Percentiles rank a stretch among this genome's conserved stretches.
These are phyloP conservation scores for Larimichthys crocea DNA, from an alignment of 2,113 vertebrate genomes.

Conservation along the genomic window DNA sequence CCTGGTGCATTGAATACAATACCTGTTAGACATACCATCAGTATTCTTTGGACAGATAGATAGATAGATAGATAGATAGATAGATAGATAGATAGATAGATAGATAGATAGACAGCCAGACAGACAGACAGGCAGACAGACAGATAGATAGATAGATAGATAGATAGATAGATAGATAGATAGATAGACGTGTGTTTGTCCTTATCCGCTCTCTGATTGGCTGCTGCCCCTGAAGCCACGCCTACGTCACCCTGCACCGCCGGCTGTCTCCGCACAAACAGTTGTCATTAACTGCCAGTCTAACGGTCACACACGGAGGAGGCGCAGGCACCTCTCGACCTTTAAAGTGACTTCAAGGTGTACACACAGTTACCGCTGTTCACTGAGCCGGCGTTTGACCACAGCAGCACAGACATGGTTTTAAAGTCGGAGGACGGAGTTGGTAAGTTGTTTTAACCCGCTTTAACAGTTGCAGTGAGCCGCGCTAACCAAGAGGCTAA, in stretches of 20 bases:
- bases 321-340: background rate
- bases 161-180: background rate
- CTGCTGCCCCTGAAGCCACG: constrained; percentile 26
- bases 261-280: constrained; percentile 51
- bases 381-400: background rate
- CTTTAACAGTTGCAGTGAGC: constrained; percentile 1
- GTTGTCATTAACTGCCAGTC: constrained; percentile 51
- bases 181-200: background rate
- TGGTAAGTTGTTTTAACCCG: constrained; percentile 69
- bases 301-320: background rate
- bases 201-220: constrained; percentile 56
- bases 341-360: constrained; percentile 20
- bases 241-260: constrained; percentile 35
- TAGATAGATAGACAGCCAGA: no score
- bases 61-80: background rate
- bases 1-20: no score
- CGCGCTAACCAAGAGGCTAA: constrained; percentile 44
- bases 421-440: constrained; percentile 81
- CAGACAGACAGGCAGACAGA: background rate
- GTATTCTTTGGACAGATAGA: background rate
- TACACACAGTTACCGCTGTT: rapidly evolving
- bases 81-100: background rate
- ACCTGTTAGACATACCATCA: no score
- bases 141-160: background rate
- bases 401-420: constrained; percentile 60